phyloP scores from a whole-genome alignment of 2,113 vertebrate species.

The Microtus montanus region DNA sequence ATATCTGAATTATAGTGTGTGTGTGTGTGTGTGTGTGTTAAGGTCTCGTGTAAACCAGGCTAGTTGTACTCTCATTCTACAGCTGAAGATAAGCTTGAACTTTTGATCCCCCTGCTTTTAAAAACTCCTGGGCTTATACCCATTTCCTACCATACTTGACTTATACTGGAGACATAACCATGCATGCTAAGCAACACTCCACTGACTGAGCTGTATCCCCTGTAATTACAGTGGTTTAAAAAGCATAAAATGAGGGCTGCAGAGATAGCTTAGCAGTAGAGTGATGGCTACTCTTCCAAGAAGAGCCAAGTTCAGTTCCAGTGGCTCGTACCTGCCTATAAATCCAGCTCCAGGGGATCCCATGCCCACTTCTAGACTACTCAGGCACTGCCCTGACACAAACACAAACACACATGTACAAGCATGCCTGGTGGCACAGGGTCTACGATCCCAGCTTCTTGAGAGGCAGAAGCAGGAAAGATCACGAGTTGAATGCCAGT shows the following conservation, averaged over 20 bases:
- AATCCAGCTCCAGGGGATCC: background rate
- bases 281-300: background rate
- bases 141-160: background rate
- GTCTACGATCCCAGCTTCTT: background rate
- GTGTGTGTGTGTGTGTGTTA: background rate
- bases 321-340: background rate
- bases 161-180: background rate
- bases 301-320: background rate
- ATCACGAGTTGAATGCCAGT: background rate
- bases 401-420: background rate
- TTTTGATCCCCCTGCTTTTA: background rate
- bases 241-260: background rate
- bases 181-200: background rate
- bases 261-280: background rate
- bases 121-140: background rate
- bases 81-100: background rate
- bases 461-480: too few relatives aligned
- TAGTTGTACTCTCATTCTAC: background rate
- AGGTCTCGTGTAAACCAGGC: background rate
- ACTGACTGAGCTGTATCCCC: background rate
- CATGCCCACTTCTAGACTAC: background rate
- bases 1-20: background rate
- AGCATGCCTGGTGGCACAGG: background rate
- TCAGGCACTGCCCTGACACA: background rate
- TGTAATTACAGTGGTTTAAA: background rate